These are phyloP conservation scores for Spheniscus humboldti DNA, from an alignment of 2,797 vertebrate genomes.

Conservation along the genomic window DNA sequence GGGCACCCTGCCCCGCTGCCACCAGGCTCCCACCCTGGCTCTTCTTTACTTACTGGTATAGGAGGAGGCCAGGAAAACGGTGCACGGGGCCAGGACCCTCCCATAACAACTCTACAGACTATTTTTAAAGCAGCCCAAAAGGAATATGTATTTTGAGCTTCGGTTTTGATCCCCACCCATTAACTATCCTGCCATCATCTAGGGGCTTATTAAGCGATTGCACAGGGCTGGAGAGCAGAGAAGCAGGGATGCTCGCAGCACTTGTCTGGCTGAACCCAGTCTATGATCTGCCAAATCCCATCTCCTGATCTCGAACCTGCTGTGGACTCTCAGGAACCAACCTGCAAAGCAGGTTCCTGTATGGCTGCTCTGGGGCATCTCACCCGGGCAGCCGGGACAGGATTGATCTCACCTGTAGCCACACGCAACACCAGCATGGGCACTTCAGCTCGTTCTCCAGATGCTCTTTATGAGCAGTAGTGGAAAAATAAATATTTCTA, in stretches of 20 bases:
- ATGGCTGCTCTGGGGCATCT: not conserved
- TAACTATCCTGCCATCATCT: not conserved
- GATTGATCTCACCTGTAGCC: not conserved
- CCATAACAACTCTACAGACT: accelerated
- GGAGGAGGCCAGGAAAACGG: not conserved
- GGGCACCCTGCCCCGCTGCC: not conserved
- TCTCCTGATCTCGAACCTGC: not conserved
- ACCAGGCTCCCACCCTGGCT: not conserved
- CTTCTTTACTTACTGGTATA: not conserved
- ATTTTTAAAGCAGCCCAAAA: not conserved
- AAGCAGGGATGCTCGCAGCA: not conserved
- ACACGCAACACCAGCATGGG: not conserved
- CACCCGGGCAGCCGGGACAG: not conserved
- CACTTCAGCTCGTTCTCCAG: not conserved
- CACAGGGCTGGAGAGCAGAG: not conserved
- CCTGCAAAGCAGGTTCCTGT: accelerated
- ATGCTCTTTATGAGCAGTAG: not conserved
- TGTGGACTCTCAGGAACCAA: not conserved
- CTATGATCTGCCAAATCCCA: not conserved
- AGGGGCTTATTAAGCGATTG: not conserved
- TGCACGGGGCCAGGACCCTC: not conserved
- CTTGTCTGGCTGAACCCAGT: not conserved
- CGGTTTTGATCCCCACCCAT: not conserved
- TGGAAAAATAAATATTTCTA: not conserved
- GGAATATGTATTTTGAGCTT: not conserved